Evolutionary conservation across 2,113 vertebrate genomes (phyloP).

Genomic region (Dipodomys stephensi): DNA sequence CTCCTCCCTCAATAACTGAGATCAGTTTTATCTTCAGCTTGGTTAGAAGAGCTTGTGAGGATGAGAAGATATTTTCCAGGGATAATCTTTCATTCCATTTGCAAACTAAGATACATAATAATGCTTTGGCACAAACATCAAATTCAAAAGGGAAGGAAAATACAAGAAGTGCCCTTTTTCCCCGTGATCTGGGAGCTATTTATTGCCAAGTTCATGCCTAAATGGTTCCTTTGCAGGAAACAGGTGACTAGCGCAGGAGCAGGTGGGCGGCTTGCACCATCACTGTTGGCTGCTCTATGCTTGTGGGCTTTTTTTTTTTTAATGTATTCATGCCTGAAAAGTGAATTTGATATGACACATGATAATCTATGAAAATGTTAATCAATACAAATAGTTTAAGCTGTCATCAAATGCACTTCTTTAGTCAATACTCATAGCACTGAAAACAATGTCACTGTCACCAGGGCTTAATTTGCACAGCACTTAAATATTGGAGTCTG

Average conservation of each 20-base stretch:
- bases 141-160: slow-evolving; percentile 74
- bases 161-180: slow-evolving; percentile 84
- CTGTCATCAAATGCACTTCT: slow-evolving; percentile 94
- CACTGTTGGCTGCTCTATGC: slow-evolving; percentile 88
- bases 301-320: slow-evolving; percentile 86
- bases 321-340: slow-evolving; percentile 96
- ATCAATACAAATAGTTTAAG: slow-evolving; percentile 99
- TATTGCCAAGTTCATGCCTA: slow-evolving; percentile 96
- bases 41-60: slow-evolving; percentile 76
- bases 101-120: slow-evolving; percentile 81
- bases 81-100: slow-evolving; percentile 73
- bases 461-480: slow-evolving; percentile 96
- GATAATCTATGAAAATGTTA: slow-evolving; percentile 99
- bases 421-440: slow-evolving; percentile 98
- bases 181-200: slow-evolving; percentile 90
- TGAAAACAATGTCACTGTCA: slow-evolving; percentile 99
- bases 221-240: slow-evolving; percentile 92
- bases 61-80: slow-evolving; percentile 80
- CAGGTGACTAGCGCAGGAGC: slow-evolving; percentile 92
- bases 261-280: slow-evolving; percentile 85
- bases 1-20: slow-evolving; percentile 67
- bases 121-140: slow-evolving; percentile 65
- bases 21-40: slow-evolving; percentile 85
- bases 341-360: slow-evolving; percentile 99
- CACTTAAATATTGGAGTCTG: slow-evolving; percentile 98